Evolutionary conservation across 1,140 invertebrate genomes (phyloP), one percentile per base, ranked within the genome.

Genomic region (Lasaia peninsularis): DNA sequence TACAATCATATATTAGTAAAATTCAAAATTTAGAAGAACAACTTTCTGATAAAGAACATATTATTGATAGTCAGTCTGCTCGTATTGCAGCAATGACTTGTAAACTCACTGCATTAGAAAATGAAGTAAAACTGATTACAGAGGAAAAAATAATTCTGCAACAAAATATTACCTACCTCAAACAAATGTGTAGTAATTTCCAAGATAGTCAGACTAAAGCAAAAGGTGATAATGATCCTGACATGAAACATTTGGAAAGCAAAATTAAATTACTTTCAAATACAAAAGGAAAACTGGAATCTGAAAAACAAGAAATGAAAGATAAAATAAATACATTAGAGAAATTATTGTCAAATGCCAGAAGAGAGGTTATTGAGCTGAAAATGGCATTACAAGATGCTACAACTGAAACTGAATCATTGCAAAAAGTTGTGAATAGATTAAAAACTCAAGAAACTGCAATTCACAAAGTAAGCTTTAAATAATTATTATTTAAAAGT

Each of bases 301-400:
- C 65, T 24, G 80, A 78, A 34, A 85, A 74, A 52, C 63, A 75
- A 12, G 69, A 80, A 57, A 58, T 86, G 37, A 75, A 74, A 64
- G 71, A 78, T 21, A 86, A 79, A 51, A 65, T 90, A 24, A 71
- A 67, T 50, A 86, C 81, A 50, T 76, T 80, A 60, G 89, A 90
- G 74, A 82, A 70, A 53, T 63, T 89, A 28, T 61, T 90, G 48
- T 81, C 78, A 57, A 84, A 85, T 74, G 78, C 88, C 33, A 78
- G 89, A 62, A 78, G 72, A 63, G 89, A 90, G 73, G 78, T 88
- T 54, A 75, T 90, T 6, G 88, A 89, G 44, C 57, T 90, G 28
- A 89, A 89, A 72, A 66, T 90, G 58, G 81, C 80, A 55, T 66
- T 89, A 53, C 87, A 90, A 71, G 87, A 89, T 81, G 79, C 86